A percentile compares a stretch with the other conserved stretches of the same genome.
phyloP scores from a whole-genome alignment of 1,140 invertebrate genomes.

The Cardiocondyla obscurior region DNA sequence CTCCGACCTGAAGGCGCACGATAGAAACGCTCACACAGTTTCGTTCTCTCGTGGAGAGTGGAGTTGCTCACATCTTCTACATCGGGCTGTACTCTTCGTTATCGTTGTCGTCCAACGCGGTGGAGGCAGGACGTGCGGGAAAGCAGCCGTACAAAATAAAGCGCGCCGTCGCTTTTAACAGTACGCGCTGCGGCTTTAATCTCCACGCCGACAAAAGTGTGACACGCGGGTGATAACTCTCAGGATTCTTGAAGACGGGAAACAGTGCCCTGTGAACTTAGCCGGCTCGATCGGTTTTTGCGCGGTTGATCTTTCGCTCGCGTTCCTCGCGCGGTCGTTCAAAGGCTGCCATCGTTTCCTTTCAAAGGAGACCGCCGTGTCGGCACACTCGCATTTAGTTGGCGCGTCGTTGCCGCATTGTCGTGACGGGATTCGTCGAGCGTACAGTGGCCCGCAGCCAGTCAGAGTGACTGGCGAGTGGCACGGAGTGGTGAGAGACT shows the following conservation, averaged over 20 bases:
- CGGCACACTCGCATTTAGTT: slow-evolving; percentile 15
- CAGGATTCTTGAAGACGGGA: neutral
- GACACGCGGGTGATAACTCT: neutral
- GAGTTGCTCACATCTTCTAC: slow-evolving; percentile 58
- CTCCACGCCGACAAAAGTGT: neutral
- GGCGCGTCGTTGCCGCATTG: slow-evolving; percentile 56
- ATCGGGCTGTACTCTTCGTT: neutral
- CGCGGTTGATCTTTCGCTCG: neutral
- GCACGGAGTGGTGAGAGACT: slow-evolving; percentile 17
- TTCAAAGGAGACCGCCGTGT: slow-evolving; percentile 13
- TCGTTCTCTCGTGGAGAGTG: slow-evolving; percentile 75
- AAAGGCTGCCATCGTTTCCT: neutral
- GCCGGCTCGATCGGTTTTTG: neutral
- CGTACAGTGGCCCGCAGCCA: slow-evolving; percentile 62
- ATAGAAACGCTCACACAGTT: slow-evolving; percentile 76
- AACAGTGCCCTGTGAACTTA: neutral
- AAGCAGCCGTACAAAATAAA: neutral
- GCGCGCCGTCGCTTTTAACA: neutral
- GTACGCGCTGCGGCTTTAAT: neutral
- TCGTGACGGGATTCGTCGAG: slow-evolving; percentile 63
- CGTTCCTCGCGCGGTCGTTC: neutral
- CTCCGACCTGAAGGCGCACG: slow-evolving; percentile 65
- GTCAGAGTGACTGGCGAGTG: slow-evolving; percentile 58
- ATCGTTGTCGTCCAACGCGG: neutral
- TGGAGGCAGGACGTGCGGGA: neutral